Percentiles rank a stretch among this genome's conserved stretches.
phyloP scores from a whole-genome alignment of 2,888 invertebrate species.

The Himalopsyche kuldschensis region DNA sequence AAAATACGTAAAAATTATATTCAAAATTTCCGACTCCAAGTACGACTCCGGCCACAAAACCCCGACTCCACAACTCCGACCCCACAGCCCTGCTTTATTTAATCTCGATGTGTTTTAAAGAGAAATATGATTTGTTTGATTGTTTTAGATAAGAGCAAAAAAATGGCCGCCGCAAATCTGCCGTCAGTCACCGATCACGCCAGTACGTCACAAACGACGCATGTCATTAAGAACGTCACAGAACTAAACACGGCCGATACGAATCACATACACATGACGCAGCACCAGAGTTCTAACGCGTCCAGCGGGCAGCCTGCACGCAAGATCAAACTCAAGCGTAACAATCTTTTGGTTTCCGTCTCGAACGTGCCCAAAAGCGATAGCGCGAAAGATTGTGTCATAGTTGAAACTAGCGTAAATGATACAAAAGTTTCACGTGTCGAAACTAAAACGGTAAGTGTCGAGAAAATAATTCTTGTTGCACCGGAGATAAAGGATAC shows the following conservation, averaged over 20 bases:
- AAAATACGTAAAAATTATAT: too few species aligned
- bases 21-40: too few species aligned
- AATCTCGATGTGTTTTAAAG: too few species aligned
- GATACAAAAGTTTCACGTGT: not conserved
- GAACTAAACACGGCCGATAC: not conserved
- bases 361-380: not conserved
- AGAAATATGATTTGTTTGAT: not conserved
- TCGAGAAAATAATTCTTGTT: not conserved
- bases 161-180: not conserved
- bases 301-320: conserved; percentile 42
- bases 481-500: not conserved
- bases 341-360: conserved; percentile 41
- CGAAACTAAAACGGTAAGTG: not conserved
- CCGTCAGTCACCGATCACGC: not conserved
- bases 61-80: too few species aligned
- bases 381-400: not conserved
- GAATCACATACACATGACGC: not conserved
- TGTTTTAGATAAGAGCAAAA: conserved; percentile 10
- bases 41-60: too few species aligned
- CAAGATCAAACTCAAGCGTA: conserved; percentile 54
- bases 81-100: too few species aligned
- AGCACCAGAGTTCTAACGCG: not conserved
- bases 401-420: not conserved
- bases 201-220: not conserved
- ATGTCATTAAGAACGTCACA: not conserved